Percentiles rank a stretch among this genome's conserved stretches.
These are phyloP conservation scores for Monomorium pharaonis DNA, from an alignment of 1,140 invertebrate species.

Conservation along the genomic window DNA sequence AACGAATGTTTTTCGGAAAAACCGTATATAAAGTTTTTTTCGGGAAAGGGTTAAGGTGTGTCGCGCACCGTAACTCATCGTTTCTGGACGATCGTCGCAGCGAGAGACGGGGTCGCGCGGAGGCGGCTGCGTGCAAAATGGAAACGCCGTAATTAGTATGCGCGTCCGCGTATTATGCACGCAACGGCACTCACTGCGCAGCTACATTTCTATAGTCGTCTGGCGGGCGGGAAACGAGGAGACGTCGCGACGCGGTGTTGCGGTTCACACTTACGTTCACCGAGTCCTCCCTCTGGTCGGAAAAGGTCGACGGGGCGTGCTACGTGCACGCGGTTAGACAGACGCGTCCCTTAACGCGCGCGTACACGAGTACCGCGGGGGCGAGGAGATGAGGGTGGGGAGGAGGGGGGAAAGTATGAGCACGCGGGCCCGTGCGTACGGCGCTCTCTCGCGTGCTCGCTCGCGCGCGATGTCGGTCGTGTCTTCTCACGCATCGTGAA, in stretches of 20 bases:
- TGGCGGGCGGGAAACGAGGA: neutral
- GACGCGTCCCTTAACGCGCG: constrained; percentile 55
- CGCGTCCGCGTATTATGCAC: constrained; percentile 81
- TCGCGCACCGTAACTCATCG: neutral
- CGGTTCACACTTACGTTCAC: constrained; percentile 84
- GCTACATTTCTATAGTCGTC: constrained; percentile 51
- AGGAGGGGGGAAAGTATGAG: neutral
- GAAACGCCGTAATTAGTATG: constrained; percentile 84
- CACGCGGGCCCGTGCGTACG: neutral
- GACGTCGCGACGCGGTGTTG: constrained; percentile 74
- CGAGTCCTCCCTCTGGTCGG: constrained; percentile 73
- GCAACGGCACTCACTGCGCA: constrained; percentile 75
- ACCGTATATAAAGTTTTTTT: neutral
- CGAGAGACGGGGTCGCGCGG: constrained; percentile 40
- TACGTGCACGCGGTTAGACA: constrained; percentile 39
- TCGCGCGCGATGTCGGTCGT: constrained; percentile 36
- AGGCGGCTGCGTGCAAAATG: constrained; percentile 75
- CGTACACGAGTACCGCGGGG: neutral
- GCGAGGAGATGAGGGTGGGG: too few species aligned
- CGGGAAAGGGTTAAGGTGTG: neutral
- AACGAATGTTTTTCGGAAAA: neutral
- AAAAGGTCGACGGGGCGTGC: constrained; percentile 62
- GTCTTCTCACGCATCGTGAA: constrained; percentile 72
- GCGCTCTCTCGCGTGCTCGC: constrained; percentile 48
- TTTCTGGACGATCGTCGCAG: constrained; percentile 4